Base-by-base conservation (phyloP, 1,140 invertebrate genomes). In the Bombus balteatus region DNA sequence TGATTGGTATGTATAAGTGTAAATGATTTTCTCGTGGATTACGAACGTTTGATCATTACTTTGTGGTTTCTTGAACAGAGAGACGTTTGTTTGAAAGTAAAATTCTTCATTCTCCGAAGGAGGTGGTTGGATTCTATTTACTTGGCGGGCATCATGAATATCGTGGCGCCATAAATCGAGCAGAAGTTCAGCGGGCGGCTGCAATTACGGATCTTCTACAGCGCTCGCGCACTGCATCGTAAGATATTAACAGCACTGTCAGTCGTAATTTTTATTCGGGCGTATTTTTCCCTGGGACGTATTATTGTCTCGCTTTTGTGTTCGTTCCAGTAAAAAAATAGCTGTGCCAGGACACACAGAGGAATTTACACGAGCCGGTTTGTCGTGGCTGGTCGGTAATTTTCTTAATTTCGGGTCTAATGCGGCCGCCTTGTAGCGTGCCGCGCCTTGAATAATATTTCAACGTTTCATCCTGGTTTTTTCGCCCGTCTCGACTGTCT, bases 231-330 rank as follows among this genome's bases (percentile, higher is more conserved):
- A 72, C 71, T 59, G 59, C 86, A 88, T 89, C 79, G 88, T 90
- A 90, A 89, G 89, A 90, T 90, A 90, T 90, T 90, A 90, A 90
- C 88, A 90, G 66, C 75, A 71, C 74, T 70, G 85, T 71, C 79
- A 39, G 86, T 81, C 87, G 89, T 89, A 90, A 90, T 90, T 90
- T 90, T 90, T 89, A 89, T 88, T 83, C 86, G 75, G 86, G 81
- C 88, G 82, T 89, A 79, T 90, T 90, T 89, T 85, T 80, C 75
- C 80, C 74, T 9, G 9, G 62, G 79, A 83, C 70, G 62, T 87
- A 77, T 90, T 89, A 90, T 87, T 88, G 82, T 90, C 86, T 81
- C 80, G 86, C 75, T 53, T 53, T 53, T 53, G 47, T 53, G 70
- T 34, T 43, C 28, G 73, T 47, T 80, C 13, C 10, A 2, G 68